phyloP scores from a whole-genome alignment of 2,113 vertebrate genomes.

The Rhinichthys klamathensis region DNA sequence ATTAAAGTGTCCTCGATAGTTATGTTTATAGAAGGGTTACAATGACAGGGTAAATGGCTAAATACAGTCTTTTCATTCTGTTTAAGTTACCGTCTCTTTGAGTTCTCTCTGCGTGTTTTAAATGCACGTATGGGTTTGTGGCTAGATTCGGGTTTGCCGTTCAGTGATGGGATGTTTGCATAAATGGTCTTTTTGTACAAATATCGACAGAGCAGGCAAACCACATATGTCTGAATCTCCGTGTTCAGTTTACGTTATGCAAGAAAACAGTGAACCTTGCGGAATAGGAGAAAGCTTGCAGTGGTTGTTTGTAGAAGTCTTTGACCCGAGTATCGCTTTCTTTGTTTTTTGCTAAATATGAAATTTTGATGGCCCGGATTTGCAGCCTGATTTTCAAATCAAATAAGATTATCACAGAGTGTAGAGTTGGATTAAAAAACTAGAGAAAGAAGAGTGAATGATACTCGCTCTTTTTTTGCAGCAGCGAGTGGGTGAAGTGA shows the following conservation, averaged over 20 bases:
- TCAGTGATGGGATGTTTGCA: neutral
- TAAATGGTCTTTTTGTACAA: slow-evolving; percentile 6
- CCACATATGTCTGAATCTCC: neutral
- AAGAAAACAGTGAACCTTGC: neutral
- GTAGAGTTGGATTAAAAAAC: neutral
- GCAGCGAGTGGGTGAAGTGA: slow-evolving; percentile 29
- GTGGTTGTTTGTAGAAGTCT: neutral
- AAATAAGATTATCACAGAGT: neutral
- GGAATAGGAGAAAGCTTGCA: neutral
- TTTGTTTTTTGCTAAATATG: neutral
- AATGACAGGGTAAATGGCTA: slow-evolving; percentile 34
- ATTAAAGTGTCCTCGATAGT: slow-evolving; percentile 29
- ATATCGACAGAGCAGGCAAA: neutral
- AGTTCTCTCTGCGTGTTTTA: slow-evolving; percentile 1
- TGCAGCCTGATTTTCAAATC: neutral
- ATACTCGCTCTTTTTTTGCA: neutral
- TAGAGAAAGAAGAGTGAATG: neutral
- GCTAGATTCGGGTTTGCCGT: neutral
- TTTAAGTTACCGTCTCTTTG: slow-evolving; percentile 20
- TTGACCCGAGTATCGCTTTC: neutral
- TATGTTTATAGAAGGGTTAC: slow-evolving; percentile 48
- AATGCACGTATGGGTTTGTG: neutral
- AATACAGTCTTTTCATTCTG: neutral
- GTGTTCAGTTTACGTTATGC: neutral
- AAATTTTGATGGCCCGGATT: neutral